phyloP scores from a whole-genome alignment of 2,888 invertebrate genomes.

The Rhingia campestris region DNA sequence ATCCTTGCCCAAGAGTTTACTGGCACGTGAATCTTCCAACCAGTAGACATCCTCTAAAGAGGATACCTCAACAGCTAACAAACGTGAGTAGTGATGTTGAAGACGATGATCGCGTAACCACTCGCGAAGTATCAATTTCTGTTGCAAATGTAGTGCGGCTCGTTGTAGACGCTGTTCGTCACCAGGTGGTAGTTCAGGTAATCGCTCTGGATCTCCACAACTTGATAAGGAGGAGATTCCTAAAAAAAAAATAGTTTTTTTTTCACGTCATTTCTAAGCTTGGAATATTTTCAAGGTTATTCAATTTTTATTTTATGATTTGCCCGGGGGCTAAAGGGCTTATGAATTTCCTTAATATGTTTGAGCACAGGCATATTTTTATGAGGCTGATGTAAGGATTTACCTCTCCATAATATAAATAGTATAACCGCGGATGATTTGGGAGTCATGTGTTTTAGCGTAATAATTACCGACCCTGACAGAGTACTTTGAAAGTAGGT shows the following conservation, averaged over 20 bases:
- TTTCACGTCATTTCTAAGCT: too few species aligned
- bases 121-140: constrained; percentile 92
- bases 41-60: constrained; percentile 95
- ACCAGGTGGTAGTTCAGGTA: constrained; percentile 91
- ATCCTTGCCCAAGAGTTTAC: constrained; percentile 90
- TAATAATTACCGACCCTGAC: too few species aligned
- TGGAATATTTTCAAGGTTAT: not conserved
- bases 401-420: too few species aligned
- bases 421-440: too few species aligned
- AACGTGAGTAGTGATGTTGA: constrained; percentile 88
- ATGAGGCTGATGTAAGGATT: too few species aligned
- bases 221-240: constrained; percentile 93
- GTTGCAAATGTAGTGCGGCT: constrained; percentile 91
- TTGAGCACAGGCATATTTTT: too few species aligned
- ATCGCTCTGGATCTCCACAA: constrained; percentile 88
- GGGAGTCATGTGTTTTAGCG: too few species aligned
- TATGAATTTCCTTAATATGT: too few species aligned
- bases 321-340: too few species aligned
- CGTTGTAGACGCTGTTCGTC: constrained; percentile 92
- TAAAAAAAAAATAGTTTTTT: constrained; percentile 79
- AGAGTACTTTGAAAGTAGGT: too few species aligned
- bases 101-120: constrained; percentile 91
- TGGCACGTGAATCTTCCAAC: constrained; percentile 92
- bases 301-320: too few species aligned
- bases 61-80: constrained; percentile 91